Evolutionary conservation across 2,797 vertebrate species (phyloP).

Genomic region (Eulemur albifrons): DNA sequence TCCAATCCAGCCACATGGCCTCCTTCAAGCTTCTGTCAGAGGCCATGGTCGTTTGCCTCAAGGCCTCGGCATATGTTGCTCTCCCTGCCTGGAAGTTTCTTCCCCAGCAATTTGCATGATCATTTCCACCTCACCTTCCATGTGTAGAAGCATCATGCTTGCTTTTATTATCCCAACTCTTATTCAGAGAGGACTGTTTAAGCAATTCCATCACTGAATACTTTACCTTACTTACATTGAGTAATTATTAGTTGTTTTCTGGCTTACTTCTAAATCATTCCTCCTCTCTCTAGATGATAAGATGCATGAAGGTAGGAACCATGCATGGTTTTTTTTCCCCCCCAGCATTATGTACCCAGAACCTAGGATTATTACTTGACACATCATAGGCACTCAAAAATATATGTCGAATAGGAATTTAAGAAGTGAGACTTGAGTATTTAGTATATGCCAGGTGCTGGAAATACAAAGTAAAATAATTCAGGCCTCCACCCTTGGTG

Average conservation of each 20-base stretch:
- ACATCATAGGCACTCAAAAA: not conserved
- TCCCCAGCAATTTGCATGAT: not conserved
- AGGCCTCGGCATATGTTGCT: not conserved
- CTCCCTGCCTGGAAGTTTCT: not conserved
- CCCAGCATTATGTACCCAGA: not conserved
- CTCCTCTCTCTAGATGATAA: not conserved
- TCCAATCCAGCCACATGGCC: not conserved
- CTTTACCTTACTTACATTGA: not conserved
- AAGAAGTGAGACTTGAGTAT: not conserved
- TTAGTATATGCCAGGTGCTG: not conserved
- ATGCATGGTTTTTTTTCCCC: not conserved
- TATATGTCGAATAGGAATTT: not conserved
- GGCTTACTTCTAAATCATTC: not conserved
- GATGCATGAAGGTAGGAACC: not conserved
- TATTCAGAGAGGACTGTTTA: not conserved
- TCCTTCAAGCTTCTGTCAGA: not conserved
- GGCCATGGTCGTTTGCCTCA: not conserved
- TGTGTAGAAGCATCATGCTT: not conserved
- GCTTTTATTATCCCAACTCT: not conserved
- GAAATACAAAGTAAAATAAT: constrained; percentile 14
- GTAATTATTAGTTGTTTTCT: not conserved
- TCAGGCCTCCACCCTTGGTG: not conserved
- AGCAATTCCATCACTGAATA: not conserved
- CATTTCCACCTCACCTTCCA: not conserved
- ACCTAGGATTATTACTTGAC: not conserved